Evolutionary conservation across 2,113 vertebrate genomes (phyloP).

Genomic region (Odontesthes bonariensis): DNA sequence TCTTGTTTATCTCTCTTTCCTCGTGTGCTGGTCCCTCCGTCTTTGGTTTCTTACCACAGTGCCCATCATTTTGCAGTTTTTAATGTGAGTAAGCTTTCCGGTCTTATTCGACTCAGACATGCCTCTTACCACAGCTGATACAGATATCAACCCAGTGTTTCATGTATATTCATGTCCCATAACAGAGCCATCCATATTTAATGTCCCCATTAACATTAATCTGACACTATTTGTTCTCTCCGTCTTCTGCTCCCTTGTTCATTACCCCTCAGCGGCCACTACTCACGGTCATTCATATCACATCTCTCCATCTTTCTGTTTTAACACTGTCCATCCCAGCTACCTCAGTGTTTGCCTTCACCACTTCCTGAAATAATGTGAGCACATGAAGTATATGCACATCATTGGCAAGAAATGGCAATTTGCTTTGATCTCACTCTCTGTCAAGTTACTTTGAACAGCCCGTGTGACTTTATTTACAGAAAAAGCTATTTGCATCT

Average conservation of each 20-base stretch:
- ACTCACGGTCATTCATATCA: not conserved
- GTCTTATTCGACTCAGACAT: constrained; percentile 20
- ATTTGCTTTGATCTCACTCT: constrained; percentile 57
- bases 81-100: not conserved
- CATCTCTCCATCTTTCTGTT: not conserved
- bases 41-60: constrained; percentile 31
- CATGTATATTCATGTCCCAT: constrained; percentile 74
- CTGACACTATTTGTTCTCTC: constrained; percentile 63
- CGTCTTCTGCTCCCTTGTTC: constrained; percentile 5
- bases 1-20: constrained; percentile 10
- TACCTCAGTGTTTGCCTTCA: constrained; percentile 8
- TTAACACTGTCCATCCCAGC: constrained; percentile 11
- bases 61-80: constrained; percentile 32
- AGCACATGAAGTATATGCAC: constrained; percentile 24
- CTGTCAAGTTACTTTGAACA: constrained; percentile 39
- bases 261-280: not conserved
- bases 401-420: constrained; percentile 41
- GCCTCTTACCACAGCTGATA: constrained; percentile 49
- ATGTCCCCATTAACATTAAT: constrained; percentile 68
- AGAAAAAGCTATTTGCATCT: constrained; percentile 64
- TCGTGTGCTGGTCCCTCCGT: constrained; percentile 21
- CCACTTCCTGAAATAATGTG: constrained; percentile 32
- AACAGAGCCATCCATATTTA: constrained; percentile 72
- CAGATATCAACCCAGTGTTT: constrained; percentile 66
- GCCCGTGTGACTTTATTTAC: constrained; percentile 64